A percentile compares a stretch with the other conserved stretches of the same genome.
These are phyloP conservation scores for Pandemis corylana DNA, from an alignment of 2,888 invertebrate species.

Conservation along the genomic window DNA sequence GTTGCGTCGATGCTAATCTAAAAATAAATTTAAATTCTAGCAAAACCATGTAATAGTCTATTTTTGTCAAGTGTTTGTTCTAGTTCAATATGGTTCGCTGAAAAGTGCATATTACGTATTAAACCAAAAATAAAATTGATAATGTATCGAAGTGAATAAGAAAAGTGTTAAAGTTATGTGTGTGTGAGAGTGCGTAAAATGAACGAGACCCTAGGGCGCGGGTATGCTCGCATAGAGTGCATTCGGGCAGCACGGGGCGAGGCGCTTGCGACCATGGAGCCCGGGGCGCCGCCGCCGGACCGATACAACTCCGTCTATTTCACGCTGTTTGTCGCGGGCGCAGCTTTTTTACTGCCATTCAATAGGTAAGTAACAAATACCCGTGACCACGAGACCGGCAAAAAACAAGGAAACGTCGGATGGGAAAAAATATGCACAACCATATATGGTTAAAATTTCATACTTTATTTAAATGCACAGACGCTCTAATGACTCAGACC, in stretches of 20 bases:
- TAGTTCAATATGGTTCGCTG: background rate
- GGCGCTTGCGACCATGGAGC: conserved; percentile 65
- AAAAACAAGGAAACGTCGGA: background rate
- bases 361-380: conserved; percentile 88
- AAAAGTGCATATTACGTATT: background rate
- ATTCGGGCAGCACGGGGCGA: conserved; percentile 83
- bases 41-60: background rate
- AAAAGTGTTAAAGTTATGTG: background rate
- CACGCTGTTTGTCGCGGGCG: conserved; percentile 92
- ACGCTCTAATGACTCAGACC: background rate
- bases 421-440: background rate
- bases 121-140: background rate
- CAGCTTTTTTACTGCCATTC: conserved; percentile 95
- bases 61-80: background rate
- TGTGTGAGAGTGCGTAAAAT: conserved; percentile 61
- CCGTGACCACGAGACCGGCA: background rate
- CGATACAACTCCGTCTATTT: conserved; percentile 89
- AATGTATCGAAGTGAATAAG: background rate
- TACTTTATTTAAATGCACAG: background rate
- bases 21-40: background rate
- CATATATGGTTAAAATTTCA: background rate
- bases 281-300: conserved; percentile 89
- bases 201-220: conserved; percentile 88
- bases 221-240: conserved; percentile 87
- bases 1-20: conserved; percentile 12